Percentiles rank a stretch among this genome's conserved stretches.
These are phyloP conservation scores for Cathartes aura DNA, from an alignment of 2,113 vertebrate species.

Conservation along the genomic window DNA sequence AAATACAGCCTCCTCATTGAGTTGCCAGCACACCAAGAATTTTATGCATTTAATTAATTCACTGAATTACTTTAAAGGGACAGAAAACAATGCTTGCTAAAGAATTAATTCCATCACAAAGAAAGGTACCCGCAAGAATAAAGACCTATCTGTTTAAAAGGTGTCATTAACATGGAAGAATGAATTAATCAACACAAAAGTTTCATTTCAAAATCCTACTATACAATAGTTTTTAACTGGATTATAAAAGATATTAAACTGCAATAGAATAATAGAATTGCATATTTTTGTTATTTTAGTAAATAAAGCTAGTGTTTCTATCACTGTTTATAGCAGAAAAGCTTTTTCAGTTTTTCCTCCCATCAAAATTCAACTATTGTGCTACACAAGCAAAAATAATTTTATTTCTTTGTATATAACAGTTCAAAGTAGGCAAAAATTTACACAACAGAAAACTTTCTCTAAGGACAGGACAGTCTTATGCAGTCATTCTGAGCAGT, in stretches of 20 bases:
- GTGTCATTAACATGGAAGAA: not conserved
- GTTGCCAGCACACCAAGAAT: not conserved
- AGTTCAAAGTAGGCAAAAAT: not conserved
- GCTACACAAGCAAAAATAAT: not conserved
- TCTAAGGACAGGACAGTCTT: not conserved
- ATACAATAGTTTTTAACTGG: not conserved
- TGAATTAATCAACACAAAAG: not conserved
- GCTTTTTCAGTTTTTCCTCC: not conserved
- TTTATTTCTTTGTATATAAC: not conserved
- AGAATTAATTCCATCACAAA: not conserved
- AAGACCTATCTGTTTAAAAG: not conserved
- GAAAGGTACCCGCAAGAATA: not conserved
- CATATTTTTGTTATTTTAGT: not conserved
- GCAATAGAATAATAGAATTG: not conserved
- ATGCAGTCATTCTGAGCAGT: not conserved
- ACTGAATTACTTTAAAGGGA: not conserved
- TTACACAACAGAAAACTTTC: not conserved
- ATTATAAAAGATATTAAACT: not conserved
- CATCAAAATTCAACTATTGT: not conserved
- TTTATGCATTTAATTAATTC: not conserved
- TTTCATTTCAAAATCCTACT: not conserved
- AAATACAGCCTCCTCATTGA: not conserved
- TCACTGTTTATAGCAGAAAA: not conserved
- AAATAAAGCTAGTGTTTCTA: not conserved
- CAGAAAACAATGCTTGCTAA: not conserved